Percentiles rank a stretch among this genome's conserved stretches.
Conservation (phyloP, 2,888 invertebrate species). For the Drosophila infuscata region DNA sequence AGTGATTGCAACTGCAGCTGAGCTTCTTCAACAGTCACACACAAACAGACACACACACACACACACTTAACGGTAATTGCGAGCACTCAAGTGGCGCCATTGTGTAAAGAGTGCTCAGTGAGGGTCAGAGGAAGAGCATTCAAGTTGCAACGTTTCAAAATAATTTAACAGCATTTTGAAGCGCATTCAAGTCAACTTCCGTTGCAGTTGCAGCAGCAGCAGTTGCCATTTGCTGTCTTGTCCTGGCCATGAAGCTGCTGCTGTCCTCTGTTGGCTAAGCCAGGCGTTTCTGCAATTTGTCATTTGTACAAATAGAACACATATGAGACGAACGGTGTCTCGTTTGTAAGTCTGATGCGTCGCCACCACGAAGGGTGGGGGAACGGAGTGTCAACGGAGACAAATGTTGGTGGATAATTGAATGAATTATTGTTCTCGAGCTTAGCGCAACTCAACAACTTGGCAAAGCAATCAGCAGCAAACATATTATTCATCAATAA, state of each 20-base stretch:
- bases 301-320: slow-evolving; percentile 73
- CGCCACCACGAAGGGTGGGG: background rate
- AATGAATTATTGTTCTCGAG: slow-evolving; percentile 55
- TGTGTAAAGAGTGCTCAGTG: slow-evolving; percentile 48
- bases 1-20: slow-evolving; percentile 52
- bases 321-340: slow-evolving; percentile 67
- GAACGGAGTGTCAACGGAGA: slow-evolving; percentile 7
- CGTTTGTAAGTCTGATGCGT: slow-evolving; percentile 31
- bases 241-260: slow-evolving; percentile 33
- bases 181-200: slow-evolving; percentile 80
- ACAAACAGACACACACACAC: slow-evolving; percentile 58
- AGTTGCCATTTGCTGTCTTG: slow-evolving; percentile 39
- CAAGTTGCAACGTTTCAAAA: slow-evolving; percentile 75
- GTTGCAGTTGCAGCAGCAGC: slow-evolving; percentile 45
- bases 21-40: slow-evolving; percentile 49
- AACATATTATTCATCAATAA: slow-evolving; percentile 39
- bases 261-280: slow-evolving; percentile 35
- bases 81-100: slow-evolving; percentile 77
- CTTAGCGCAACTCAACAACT: slow-evolving; percentile 43
- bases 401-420: slow-evolving; percentile 46
- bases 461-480: slow-evolving; percentile 29
- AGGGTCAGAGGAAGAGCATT: slow-evolving; percentile 20
- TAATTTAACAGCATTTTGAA: slow-evolving; percentile 81
- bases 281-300: slow-evolving; percentile 76
- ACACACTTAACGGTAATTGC: slow-evolving; percentile 73